Conservation (phyloP, 2,797 vertebrate genomes). For the Silurus aristotelis region DNA sequence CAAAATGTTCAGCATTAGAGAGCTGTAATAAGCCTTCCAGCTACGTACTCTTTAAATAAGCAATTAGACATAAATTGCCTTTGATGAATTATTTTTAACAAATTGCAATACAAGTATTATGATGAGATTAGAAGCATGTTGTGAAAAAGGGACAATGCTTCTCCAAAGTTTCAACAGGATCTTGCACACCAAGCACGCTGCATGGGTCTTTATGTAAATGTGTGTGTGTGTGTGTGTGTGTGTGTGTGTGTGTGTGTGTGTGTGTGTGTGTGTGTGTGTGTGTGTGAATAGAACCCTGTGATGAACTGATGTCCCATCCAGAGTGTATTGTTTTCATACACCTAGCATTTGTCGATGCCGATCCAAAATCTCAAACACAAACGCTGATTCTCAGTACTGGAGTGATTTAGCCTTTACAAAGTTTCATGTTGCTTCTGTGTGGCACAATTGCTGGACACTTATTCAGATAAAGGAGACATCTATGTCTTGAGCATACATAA, state of each 20-base stretch:
- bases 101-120: not conserved
- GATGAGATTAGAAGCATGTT: not conserved
- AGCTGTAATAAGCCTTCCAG: not conserved
- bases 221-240: too few species aligned
- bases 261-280: too few species aligned
- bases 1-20: not conserved
- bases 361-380: not conserved
- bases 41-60: not conserved
- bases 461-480: slow-evolving; percentile 17
- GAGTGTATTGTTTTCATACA: not conserved
- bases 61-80: not conserved
- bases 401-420: not conserved
- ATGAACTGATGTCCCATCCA: not conserved
- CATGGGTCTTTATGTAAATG: not conserved
- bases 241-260: too few species aligned
- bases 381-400: not conserved
- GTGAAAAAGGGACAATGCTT: not conserved
- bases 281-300: not conserved
- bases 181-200: not conserved
- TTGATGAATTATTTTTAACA: not conserved
- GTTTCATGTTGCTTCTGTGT: not conserved
- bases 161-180: not conserved
- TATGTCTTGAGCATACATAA: slow-evolving; percentile 25
- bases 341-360: not conserved
- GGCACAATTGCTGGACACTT: not conserved